Percentiles rank a stretch among this genome's conserved stretches.
phyloP scores from a whole-genome alignment of 2,797 vertebrate genomes.

The Enteromius viviparus region DNA sequence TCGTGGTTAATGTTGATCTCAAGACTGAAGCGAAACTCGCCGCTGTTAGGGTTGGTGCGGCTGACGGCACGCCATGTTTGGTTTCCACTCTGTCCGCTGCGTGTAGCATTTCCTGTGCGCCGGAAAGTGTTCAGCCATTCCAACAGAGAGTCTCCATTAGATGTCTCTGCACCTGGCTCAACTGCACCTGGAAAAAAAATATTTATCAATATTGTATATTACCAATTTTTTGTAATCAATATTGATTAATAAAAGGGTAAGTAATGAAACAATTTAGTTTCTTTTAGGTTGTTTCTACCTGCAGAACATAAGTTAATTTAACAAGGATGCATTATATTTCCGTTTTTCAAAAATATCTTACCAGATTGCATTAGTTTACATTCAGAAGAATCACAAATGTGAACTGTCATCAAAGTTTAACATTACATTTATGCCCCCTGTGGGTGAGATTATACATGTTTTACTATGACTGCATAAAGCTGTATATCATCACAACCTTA shows the following conservation, averaged over 20 bases:
- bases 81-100: slow-evolving; percentile 93
- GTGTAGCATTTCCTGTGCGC: slow-evolving; percentile 90
- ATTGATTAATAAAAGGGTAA: not conserved
- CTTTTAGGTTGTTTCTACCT: not conserved
- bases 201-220: not conserved
- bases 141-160: slow-evolving; percentile 88
- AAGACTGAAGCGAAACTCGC: slow-evolving; percentile 93
- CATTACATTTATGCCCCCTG: not conserved
- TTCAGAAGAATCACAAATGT: not conserved
- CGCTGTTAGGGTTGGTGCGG: slow-evolving; percentile 91
- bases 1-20: slow-evolving; percentile 97
- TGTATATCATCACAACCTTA: not conserved
- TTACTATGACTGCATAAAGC: not conserved
- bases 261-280: not conserved
- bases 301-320: not conserved
- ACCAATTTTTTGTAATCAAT: not conserved
- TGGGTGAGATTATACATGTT: not conserved
- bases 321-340: not conserved
- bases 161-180: slow-evolving; percentile 81
- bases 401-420: not conserved
- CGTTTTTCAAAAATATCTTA: not conserved
- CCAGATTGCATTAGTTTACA: not conserved
- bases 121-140: slow-evolving; percentile 93
- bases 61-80: slow-evolving; percentile 96
- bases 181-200: slow-evolving; percentile 73